Evolutionary conservation across 2,797 vertebrate genomes (phyloP), one percentile per base, ranked within the genome.

Genomic region (Lagodon rhomboides): DNA sequence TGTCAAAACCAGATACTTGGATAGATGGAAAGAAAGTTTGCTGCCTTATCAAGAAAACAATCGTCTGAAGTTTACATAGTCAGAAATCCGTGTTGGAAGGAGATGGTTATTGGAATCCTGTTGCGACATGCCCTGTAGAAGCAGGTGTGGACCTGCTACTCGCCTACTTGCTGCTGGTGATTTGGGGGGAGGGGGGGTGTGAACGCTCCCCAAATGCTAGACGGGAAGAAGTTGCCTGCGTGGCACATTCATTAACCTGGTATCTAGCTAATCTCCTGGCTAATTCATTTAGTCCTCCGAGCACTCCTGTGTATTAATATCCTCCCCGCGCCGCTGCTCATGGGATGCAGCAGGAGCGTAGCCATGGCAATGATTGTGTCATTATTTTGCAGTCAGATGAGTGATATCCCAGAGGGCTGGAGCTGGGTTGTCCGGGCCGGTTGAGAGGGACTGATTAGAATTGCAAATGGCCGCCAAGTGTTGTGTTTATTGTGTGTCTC

Each of bases 401-500:
- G 92, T 93, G 94, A 94, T 94, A 93, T 94, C 93, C 94, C 94
- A 87, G 87, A 91, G 94, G 93, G 88, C 87, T 85, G 91, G 74
- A 80, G 89, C 89, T 68, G 87, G 90, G 91, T 85, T 91, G 93
- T 93, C 92, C 92, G 65, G 90, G 90, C 93, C 83, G 51, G 88
- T 94, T 83, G 90, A 94, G 92, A 90, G 91, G 82, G 84, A 38
- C 87, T 92, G 93, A 95, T 95, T 95, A 94, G 94, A 95, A 94
- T 95, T 95, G 94, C 93, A 94, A 95, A 95, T 95, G 93, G 91
- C 64, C 76, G 91, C 93, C 89, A 92, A 91, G 90, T 94, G 94
- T 95, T 94, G 93, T 94, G 93, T 94, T 95, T 94, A 95, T 95
- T 95, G 94, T 95, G 94, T 91, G 95, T 94, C 90, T 94, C 94